Percentiles rank a stretch among this genome's conserved stretches.
Conservation (phyloP, 2,888 invertebrate species). For the Patella ulyssiponensis region DNA sequence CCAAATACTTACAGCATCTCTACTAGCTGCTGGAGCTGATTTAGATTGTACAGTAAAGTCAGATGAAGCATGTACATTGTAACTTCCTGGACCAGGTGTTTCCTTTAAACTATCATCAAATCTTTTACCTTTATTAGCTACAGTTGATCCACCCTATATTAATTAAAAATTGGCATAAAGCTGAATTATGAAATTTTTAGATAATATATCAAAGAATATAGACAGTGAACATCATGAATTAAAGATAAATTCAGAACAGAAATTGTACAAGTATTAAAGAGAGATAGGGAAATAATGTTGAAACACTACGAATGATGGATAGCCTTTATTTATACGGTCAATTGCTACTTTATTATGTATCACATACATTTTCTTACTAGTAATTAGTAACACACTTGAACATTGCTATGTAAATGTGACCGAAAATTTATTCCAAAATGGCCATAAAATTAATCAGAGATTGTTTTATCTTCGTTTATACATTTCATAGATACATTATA, state of each 20-base stretch:
- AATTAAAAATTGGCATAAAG: not conserved
- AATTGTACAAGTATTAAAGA: too few relatives aligned
- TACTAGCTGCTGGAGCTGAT: constrained; percentile 45
- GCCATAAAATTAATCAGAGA: too few relatives aligned
- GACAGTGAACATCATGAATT: not conserved
- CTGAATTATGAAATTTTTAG: not conserved
- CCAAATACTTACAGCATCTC: not conserved
- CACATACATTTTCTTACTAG: too few relatives aligned
- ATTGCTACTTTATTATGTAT: too few relatives aligned
- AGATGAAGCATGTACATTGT: constrained; percentile 54
- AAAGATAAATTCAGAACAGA: not conserved
- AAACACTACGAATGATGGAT: too few relatives aligned
- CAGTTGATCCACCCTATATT: constrained; percentile 62
- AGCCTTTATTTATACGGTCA: too few relatives aligned
- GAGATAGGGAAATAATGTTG: constrained; percentile 10
- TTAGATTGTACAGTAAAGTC: constrained; percentile 46
- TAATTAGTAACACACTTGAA: too few relatives aligned
- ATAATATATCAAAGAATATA: not conserved
- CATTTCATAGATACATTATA: too few relatives aligned
- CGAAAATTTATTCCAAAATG: too few relatives aligned
- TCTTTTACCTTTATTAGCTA: constrained; percentile 64
- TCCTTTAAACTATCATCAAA: constrained; percentile 53
- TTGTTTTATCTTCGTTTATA: too few relatives aligned
- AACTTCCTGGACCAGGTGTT: constrained; percentile 65
- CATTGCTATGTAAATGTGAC: too few relatives aligned